A percentile compares a stretch with the other conserved stretches of the same genome.
phyloP scores from a whole-genome alignment of 1,140 invertebrate genomes.

The Alviniconcha marisindica region DNA sequence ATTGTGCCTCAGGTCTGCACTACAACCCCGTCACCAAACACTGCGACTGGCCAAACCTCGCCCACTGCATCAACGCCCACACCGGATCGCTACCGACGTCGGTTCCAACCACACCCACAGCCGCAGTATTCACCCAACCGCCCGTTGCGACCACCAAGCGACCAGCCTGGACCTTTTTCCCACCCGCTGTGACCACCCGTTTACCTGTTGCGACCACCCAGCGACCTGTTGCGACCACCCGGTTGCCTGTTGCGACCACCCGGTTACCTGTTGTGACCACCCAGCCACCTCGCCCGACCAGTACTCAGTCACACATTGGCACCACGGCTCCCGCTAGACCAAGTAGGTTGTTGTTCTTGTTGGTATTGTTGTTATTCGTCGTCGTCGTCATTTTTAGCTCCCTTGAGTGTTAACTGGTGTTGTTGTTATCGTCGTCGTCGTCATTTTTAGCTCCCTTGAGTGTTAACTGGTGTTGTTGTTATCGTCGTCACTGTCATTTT shows the following conservation, averaged over 20 bases:
- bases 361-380: not conserved
- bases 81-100: not conserved
- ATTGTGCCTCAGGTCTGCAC: conserved; percentile 9
- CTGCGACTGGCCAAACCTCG: conserved; percentile 21
- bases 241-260: not conserved
- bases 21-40: conserved; percentile 26
- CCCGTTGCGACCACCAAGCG: not conserved
- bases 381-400: not conserved
- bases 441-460: too few relatives aligned
- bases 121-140: not conserved
- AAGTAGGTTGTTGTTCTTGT: not conserved
- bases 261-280: not conserved
- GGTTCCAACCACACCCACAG: not conserved
- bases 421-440: too few relatives aligned
- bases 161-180: not conserved
- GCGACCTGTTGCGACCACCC: not conserved
- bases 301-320: not conserved
- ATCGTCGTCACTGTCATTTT: too few relatives aligned
- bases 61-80: conserved; percentile 13
- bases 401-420: too few relatives aligned
- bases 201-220: not conserved
- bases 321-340: not conserved
- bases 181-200: not conserved
- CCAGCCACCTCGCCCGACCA: not conserved
- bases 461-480: too few relatives aligned